These are phyloP conservation scores for Stramonita haemastoma DNA, from an alignment of 2,888 invertebrate species.

Conservation along the genomic window DNA sequence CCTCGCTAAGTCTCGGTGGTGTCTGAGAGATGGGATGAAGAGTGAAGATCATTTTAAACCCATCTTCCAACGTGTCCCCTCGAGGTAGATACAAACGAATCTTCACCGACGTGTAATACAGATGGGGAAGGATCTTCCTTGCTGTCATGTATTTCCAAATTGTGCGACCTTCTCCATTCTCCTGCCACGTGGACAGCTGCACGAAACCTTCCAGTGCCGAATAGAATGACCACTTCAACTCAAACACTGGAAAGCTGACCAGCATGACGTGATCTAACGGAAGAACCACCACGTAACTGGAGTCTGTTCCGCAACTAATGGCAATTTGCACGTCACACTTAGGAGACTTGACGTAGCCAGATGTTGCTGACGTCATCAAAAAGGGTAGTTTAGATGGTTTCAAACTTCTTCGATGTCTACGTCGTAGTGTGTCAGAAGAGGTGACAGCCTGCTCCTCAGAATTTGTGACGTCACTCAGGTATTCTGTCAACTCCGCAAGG, in stretches of 20 bases:
- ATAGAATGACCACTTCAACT: not conserved
- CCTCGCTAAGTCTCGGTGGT: not conserved
- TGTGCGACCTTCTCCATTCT: not conserved
- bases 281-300: not conserved
- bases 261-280: not conserved
- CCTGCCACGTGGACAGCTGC: not conserved
- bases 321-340: not conserved
- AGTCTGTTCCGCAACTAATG: not conserved
- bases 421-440: not conserved
- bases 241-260: conserved; percentile 12
- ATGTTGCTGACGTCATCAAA: not conserved
- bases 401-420: not conserved
- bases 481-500: not conserved
- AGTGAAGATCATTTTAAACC: conserved; percentile 29
- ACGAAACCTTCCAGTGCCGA: not conserved
- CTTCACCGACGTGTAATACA: not conserved
- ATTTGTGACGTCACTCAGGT: not conserved
- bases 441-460: not conserved
- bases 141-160: not conserved
- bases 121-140: not conserved
- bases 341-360: not conserved
- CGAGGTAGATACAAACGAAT: not conserved
- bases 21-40: not conserved
- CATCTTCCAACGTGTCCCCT: not conserved
- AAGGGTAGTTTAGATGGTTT: not conserved